A percentile compares a stretch with the other conserved stretches of the same genome.
These are phyloP conservation scores for Luidia sarsii DNA, from an alignment of 53 echinoderm and acorn worm species.

Conservation along the genomic window DNA sequence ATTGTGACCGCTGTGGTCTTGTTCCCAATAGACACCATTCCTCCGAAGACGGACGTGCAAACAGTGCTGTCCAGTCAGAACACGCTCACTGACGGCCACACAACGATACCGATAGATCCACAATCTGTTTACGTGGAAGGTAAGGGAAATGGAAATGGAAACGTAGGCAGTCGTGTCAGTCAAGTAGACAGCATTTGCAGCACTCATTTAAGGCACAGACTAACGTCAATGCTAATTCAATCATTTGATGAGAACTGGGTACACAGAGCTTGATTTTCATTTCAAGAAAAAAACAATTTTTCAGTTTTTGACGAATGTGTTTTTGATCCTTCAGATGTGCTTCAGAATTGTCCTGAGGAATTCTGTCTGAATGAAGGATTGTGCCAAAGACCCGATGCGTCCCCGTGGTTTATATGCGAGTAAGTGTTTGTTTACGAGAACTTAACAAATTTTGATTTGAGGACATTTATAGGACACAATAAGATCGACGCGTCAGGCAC, in stretches of 20 bases:
- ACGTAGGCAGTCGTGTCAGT: too few species aligned
- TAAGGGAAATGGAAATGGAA: too few species aligned
- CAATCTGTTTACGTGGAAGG: neutral
- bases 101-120: neutral
- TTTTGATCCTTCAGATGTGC: neutral
- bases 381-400: neutral
- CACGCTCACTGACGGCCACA: neutral
- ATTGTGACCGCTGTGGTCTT: neutral
- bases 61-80: neutral
- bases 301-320: neutral
- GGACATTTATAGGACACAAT: too few species aligned
- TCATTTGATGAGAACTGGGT: too few species aligned
- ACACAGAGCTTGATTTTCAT: too few species aligned
- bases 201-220: too few species aligned
- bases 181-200: too few species aligned
- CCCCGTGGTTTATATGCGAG: slow-evolving; percentile 7
- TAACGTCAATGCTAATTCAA: too few species aligned
- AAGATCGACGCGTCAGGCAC: too few species aligned
- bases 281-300: too few species aligned
- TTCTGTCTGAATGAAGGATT: neutral
- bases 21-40: neutral
- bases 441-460: too few species aligned
- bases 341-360: neutral
- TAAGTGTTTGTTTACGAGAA: too few species aligned
- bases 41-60: neutral